Conservation (phyloP, 2,888 invertebrate genomes). For the Zhuqinia jingwanae region DNA sequence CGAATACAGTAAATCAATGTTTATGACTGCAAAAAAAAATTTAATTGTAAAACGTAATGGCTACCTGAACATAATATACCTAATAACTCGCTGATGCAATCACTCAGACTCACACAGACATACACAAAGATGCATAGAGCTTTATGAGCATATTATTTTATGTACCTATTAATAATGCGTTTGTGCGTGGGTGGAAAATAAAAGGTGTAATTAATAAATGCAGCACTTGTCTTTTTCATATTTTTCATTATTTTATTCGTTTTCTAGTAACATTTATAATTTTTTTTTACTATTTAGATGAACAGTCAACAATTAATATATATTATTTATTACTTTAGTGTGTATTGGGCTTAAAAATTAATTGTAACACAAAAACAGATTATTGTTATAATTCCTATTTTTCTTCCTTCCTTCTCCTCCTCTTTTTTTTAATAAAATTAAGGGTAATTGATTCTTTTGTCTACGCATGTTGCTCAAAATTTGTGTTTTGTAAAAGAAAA, state of each 20-base stretch:
- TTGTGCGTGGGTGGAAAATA: neutral
- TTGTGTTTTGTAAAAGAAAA: constrained; percentile 38
- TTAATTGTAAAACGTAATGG: too few species aligned
- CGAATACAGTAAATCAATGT: neutral
- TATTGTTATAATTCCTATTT: too few species aligned
- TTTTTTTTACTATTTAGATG: constrained; percentile 39
- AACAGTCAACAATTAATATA: constrained; percentile 59
- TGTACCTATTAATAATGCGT: neutral
- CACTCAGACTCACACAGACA: neutral
- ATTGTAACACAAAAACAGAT: constrained; percentile 14
- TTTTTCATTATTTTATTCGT: neutral
- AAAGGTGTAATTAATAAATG: neutral
- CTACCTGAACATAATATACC: neutral
- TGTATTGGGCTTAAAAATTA: constrained; percentile 13
- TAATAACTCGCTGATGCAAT: neutral
- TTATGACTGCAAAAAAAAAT: neutral
- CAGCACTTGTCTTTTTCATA: neutral
- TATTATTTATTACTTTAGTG: too few species aligned
- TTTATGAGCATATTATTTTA: neutral
- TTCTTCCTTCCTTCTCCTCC: constrained; percentile 9
- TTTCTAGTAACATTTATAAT: neutral
- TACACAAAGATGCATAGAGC: too few species aligned
- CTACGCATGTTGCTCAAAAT: too few species aligned
- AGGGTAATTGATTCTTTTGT: constrained; percentile 4
- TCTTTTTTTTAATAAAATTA: neutral